Evolutionary conservation across 2,113 vertebrate genomes (phyloP).

Genomic region (Mellivora capensis): DNA sequence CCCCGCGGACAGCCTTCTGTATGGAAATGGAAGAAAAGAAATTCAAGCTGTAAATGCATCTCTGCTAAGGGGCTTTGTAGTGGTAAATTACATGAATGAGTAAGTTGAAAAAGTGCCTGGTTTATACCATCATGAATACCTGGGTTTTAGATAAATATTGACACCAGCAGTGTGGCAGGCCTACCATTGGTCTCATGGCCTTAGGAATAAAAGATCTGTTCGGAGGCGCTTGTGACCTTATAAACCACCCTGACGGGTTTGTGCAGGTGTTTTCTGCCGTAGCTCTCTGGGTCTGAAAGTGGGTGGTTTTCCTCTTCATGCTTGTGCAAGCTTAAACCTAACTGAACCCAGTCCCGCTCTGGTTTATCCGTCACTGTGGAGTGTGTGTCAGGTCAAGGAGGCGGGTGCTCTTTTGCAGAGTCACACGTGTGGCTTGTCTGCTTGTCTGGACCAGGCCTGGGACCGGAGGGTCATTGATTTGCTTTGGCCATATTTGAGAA

Average conservation of each 20-base stretch:
- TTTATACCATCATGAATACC: slow-evolving; percentile 68
- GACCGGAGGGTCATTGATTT: not conserved
- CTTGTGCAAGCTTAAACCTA: not conserved
- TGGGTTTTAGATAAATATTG: slow-evolving; percentile 79
- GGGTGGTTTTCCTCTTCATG: slow-evolving; percentile 35
- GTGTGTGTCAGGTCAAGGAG: not conserved
- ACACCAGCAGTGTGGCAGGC: slow-evolving; percentile 74
- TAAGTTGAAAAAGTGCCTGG: slow-evolving; percentile 61
- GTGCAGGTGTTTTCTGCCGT: slow-evolving; percentile 61
- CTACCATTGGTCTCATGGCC: slow-evolving; percentile 61
- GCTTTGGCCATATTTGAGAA: not conserved
- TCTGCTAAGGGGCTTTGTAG: slow-evolving; percentile 62
- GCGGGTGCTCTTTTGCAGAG: not conserved
- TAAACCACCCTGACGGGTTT: slow-evolving; percentile 61
- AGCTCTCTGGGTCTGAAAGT: slow-evolving; percentile 3
- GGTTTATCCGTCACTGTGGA: not conserved
- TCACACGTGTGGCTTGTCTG: not conserved
- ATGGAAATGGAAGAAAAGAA: slow-evolving; percentile 43
- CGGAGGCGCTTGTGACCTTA: slow-evolving; percentile 16
- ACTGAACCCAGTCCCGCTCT: not conserved
- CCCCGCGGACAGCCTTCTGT: not conserved
- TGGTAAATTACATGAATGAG: slow-evolving; percentile 40
- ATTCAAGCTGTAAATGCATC: slow-evolving; percentile 54
- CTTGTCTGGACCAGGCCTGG: not conserved
- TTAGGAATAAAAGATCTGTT: slow-evolving; percentile 73